A percentile compares a stretch with the other conserved stretches of the same genome.
phyloP scores from a whole-genome alignment of 2,888 invertebrate species.

The Pediacus dermestoides region DNA sequence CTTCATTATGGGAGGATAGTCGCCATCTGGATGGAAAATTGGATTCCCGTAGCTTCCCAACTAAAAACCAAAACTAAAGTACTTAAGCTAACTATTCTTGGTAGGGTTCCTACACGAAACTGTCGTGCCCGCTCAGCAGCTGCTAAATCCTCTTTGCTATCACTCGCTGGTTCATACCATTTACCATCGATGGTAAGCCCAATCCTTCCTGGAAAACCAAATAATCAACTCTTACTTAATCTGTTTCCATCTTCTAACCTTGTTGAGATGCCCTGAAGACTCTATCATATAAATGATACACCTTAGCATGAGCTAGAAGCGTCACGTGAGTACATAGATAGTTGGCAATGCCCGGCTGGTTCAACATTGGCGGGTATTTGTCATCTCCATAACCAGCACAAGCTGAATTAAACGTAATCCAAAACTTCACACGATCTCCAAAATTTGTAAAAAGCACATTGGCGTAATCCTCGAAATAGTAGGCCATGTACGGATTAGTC shows the following conservation, averaged over 20 bases:
- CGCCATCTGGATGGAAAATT: conserved; percentile 30
- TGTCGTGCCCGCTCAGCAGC: conserved; percentile 56
- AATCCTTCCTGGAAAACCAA: conserved; percentile 24
- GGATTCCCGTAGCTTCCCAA: conserved; percentile 27
- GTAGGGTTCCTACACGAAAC: conserved; percentile 51
- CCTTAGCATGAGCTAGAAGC: conserved; percentile 65
- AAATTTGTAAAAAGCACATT: conserved; percentile 55
- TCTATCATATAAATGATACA: conserved; percentile 61
- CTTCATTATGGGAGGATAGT: conserved; percentile 29
- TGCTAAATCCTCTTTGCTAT: conserved; percentile 56
- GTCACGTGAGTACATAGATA: conserved; percentile 64
- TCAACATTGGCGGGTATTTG: conserved; percentile 54
- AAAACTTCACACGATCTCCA: conserved; percentile 58
- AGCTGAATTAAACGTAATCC: conserved; percentile 70
- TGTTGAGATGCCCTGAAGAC: conserved; percentile 56
- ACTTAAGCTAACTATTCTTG: conserved; percentile 1
- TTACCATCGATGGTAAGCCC: conserved; percentile 58
- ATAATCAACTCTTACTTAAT: background rate
- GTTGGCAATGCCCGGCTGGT: conserved; percentile 57
- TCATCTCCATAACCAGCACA: conserved; percentile 54
- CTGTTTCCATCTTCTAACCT: conserved; percentile 45
- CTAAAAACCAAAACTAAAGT: conserved; percentile 16
- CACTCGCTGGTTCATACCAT: conserved; percentile 60
- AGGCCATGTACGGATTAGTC: conserved; percentile 59
- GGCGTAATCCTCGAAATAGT: conserved; percentile 60